A percentile compares a stretch with the other conserved stretches of the same genome.
phyloP scores from a whole-genome alignment of 1,140 invertebrate genomes.

The Lithobius niger region DNA sequence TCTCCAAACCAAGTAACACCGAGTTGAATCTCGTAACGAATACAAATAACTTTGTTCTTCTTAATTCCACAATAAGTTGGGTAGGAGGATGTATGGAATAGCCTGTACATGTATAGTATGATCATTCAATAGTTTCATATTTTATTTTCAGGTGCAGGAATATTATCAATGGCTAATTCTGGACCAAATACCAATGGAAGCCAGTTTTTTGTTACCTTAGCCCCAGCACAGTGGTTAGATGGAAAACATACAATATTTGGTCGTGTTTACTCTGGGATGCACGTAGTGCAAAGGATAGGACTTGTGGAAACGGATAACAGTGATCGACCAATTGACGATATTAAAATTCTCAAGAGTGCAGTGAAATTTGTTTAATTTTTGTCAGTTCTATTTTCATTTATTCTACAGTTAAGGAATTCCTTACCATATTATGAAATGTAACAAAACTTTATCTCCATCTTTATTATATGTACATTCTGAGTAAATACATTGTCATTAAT shows the following conservation, averaged over 20 bases:
- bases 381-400: not conserved
- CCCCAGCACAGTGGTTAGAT: constrained; percentile 94
- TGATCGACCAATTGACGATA: constrained; percentile 77
- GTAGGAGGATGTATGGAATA: no score
- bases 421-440: not conserved
- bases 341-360: constrained; percentile 61
- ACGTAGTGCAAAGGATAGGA: constrained; percentile 78
- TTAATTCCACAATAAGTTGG: no score
- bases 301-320: constrained; percentile 82
- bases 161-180: constrained; percentile 78
- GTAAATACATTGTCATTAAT: not conserved
- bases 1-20: no score
- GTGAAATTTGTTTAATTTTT: constrained; percentile 18
- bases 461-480: not conserved
- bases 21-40: no score
- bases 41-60: no score
- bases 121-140: no score
- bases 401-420: not conserved
- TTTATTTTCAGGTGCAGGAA: constrained; percentile 49
- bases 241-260: constrained; percentile 96
- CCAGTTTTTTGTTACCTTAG: constrained; percentile 96
- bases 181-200: constrained; percentile 94
- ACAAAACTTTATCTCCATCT: not conserved
- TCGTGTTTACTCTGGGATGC: constrained; percentile 71
- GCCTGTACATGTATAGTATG: no score